Percentiles rank a stretch among this genome's conserved stretches.
Conservation (phyloP, 2,888 invertebrate genomes). For the Pelosia muscerda region DNA sequence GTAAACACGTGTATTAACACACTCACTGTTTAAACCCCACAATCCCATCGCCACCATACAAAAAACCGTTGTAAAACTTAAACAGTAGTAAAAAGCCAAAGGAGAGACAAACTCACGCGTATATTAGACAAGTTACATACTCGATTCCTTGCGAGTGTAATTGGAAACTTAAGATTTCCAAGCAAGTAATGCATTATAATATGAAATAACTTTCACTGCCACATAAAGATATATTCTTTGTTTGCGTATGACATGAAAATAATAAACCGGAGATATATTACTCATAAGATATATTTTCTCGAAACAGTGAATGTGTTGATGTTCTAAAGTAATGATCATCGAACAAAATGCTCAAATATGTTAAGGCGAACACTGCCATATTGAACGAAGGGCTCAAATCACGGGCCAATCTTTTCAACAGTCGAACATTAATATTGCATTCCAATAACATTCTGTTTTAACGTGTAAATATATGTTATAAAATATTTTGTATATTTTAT, state of each 20-base stretch:
- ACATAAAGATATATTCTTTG: not conserved
- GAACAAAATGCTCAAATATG: constrained; percentile 84
- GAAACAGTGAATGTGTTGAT: constrained; percentile 87
- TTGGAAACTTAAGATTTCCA: not conserved
- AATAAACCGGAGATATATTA: constrained; percentile 4
- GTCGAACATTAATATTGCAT: constrained; percentile 55
- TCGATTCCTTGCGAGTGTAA: not conserved
- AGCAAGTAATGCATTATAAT: not conserved
- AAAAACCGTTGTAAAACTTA: constrained; percentile 63
- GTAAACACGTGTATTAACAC: constrained; percentile 82
- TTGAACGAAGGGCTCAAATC: constrained; percentile 63
- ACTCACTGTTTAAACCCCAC: constrained; percentile 83
- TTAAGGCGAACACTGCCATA: constrained; percentile 82
- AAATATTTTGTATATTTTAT: constrained; percentile 73
- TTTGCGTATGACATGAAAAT: not conserved
- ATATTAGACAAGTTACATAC: not conserved
- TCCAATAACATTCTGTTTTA: constrained; percentile 65
- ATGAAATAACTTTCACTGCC: not conserved
- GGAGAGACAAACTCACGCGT: not conserved
- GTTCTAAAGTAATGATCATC: constrained; percentile 73
- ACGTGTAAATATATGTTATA: constrained; percentile 73
- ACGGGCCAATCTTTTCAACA: constrained; percentile 51
- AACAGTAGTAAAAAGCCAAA: constrained; percentile 28
- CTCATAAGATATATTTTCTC: constrained; percentile 39
- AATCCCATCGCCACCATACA: constrained; percentile 80